These are phyloP conservation scores for Scolopax rusticola DNA, from an alignment of 2,797 vertebrate species.

Conservation along the genomic window DNA sequence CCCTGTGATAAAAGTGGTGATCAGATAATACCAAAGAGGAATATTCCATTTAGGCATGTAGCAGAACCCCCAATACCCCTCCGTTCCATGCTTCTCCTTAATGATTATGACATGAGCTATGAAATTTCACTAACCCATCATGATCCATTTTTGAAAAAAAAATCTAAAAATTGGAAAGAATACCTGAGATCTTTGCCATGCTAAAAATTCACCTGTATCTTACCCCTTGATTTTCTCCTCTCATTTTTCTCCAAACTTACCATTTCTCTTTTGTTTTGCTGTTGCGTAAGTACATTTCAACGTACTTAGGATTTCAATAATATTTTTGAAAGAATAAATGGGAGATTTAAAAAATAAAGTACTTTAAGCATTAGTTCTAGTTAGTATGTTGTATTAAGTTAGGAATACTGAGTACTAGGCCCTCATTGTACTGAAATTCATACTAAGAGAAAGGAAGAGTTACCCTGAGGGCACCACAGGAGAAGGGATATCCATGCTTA, in stretches of 20 bases:
- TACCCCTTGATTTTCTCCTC: not conserved
- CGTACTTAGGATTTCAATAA: not conserved
- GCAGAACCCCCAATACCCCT: rapidly evolving
- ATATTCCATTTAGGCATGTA: not conserved
- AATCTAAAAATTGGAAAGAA: not conserved
- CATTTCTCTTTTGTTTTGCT: not conserved
- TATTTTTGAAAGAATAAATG: not conserved
- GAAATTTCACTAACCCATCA: not conserved
- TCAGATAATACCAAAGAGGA: not conserved
- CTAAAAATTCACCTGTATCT: not conserved
- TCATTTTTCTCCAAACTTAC: not conserved
- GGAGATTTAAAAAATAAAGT: not conserved
- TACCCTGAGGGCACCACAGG: not conserved
- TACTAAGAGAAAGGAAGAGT: not conserved
- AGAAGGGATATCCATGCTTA: not conserved
- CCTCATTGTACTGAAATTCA: not conserved
- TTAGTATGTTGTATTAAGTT: not conserved
- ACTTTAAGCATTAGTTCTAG: not conserved
- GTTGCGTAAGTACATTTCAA: not conserved
- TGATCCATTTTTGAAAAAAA: not conserved
- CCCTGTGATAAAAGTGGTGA: not conserved
- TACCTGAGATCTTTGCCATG: not conserved
- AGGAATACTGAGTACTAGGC: not conserved
- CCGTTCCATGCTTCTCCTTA: not conserved
- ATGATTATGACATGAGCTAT: not conserved